A percentile compares a stretch with the other conserved stretches of the same genome.
phyloP scores from a whole-genome alignment of 2,888 invertebrate genomes.

The Andrena trimmerana region DNA sequence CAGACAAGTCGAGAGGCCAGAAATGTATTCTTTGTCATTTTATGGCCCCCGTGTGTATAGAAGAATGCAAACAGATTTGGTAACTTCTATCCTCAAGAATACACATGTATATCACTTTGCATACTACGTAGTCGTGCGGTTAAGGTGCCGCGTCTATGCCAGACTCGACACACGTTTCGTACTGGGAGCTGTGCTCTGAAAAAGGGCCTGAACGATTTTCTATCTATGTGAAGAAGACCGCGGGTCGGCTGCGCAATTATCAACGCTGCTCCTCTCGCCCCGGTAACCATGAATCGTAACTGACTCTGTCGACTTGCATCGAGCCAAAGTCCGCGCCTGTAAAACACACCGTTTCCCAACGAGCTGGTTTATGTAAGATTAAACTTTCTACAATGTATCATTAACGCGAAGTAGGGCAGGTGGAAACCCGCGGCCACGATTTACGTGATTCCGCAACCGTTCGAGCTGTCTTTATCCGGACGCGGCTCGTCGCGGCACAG shows the following conservation, averaged over 20 bases:
- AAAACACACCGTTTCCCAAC: constrained; percentile 29
- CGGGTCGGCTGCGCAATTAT: neutral
- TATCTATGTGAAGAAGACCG: too few species aligned
- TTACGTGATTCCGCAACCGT: constrained; percentile 47
- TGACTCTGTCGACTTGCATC: neutral
- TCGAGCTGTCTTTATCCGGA: constrained; percentile 17
- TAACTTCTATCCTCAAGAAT: too few species aligned
- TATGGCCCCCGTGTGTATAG: too few species aligned
- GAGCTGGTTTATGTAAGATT: constrained; percentile 37
- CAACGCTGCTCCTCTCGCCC: neutral
- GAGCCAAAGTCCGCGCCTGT: neutral
- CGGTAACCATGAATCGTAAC: constrained; percentile 11
- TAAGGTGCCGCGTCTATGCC: too few species aligned
- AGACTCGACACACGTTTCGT: too few species aligned
- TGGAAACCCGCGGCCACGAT: constrained; percentile 31
- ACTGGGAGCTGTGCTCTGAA: too few species aligned
- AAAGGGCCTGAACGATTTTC: too few species aligned
- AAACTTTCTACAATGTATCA: constrained; percentile 56
- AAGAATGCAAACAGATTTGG: too few species aligned
- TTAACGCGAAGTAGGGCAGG: constrained; percentile 49
- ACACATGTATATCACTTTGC: too few species aligned
- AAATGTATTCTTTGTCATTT: too few species aligned
- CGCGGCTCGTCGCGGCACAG: constrained; percentile 6
- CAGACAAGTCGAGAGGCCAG: too few species aligned
- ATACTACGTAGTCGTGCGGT: too few species aligned